These are phyloP conservation scores for Anneissia japonica DNA, from an alignment of 35 echinoderm and acorn worm genomes.

Conservation along the genomic window DNA sequence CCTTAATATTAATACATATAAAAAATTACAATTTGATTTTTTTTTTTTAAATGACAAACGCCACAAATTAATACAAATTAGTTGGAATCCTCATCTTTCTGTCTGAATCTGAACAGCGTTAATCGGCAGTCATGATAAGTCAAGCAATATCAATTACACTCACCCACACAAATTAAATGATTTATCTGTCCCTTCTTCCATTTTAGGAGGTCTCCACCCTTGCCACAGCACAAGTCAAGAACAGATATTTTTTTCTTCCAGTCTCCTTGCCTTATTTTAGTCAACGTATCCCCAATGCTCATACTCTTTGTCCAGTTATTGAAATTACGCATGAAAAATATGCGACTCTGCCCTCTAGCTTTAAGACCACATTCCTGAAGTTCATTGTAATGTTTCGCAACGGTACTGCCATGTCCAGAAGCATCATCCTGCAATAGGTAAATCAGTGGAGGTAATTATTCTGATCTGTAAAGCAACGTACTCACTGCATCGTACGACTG, in stretches of 20 bases:
- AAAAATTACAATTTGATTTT: too few species aligned
- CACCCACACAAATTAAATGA: slow-evolving; percentile 92
- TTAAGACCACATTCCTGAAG: slow-evolving; percentile 64
- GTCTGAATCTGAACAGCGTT: too few species aligned
- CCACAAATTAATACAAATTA: too few species aligned
- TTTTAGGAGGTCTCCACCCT: slow-evolving; percentile 94
- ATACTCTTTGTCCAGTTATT: slow-evolving; percentile 99
- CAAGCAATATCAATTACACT: too few species aligned
- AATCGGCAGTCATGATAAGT: too few species aligned
- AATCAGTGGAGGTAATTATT: too few species aligned
- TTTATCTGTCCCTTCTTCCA: slow-evolving; percentile 90
- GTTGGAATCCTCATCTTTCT: too few species aligned
- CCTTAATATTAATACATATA: too few species aligned
- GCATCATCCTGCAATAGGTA: too few species aligned
- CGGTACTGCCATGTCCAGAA: slow-evolving; percentile 2
- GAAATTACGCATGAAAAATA: slow-evolving; percentile 90
- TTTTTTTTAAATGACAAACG: too few species aligned
- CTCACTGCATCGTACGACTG: too few species aligned
- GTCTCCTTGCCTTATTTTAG: slow-evolving; percentile 31
- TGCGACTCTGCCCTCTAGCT: slow-evolving; percentile 67
- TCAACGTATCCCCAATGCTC: slow-evolving; percentile 59
- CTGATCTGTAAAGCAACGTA: too few species aligned
- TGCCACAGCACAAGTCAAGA: slow-evolving; percentile 86
- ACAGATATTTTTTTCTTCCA: slow-evolving; percentile 41
- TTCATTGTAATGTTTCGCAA: slow-evolving; percentile 95